A percentile compares a stretch with the other conserved stretches of the same genome.
These are phyloP conservation scores for Hirtodrosophila histrioides DNA, from an alignment of 2,888 invertebrate species.

Conservation along the genomic window DNA sequence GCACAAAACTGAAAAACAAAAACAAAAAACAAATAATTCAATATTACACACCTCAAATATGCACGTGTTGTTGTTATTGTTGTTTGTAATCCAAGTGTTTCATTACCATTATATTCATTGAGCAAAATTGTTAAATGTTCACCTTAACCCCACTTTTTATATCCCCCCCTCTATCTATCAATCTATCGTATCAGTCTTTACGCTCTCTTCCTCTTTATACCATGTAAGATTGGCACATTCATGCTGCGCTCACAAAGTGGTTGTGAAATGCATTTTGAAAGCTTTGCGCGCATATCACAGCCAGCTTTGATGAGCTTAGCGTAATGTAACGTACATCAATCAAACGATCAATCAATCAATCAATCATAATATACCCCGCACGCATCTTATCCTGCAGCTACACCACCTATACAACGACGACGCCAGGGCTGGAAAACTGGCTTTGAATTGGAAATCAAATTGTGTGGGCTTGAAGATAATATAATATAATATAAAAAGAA, in stretches of 20 bases:
- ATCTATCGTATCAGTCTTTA: constrained; percentile 9
- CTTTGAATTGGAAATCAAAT: constrained; percentile 1
- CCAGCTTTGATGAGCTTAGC: constrained; percentile 97
- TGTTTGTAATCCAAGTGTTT: constrained; percentile 22
- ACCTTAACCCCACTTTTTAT: neutral
- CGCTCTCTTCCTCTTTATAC: constrained; percentile 12
- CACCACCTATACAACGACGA: constrained; percentile 3
- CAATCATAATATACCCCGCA: constrained; percentile 41
- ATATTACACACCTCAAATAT: constrained; percentile 1
- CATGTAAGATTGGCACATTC: constrained; percentile 62
- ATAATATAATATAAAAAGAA: too few species aligned
- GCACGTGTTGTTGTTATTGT: constrained; percentile 11
- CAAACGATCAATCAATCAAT: constrained; percentile 30
- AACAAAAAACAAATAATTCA: constrained; percentile 3
- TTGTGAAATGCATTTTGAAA: constrained; percentile 88
- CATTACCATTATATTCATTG: constrained; percentile 39
- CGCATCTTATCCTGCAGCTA: constrained; percentile 9
- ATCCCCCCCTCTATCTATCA: constrained; percentile 12
- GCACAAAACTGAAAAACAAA: constrained; percentile 19
- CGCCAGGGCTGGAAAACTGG: neutral
- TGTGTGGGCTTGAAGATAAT: too few species aligned
- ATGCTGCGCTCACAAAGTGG: constrained; percentile 90
- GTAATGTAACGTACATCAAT: constrained; percentile 75
- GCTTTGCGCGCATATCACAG: constrained; percentile 93
- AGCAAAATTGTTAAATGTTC: constrained; percentile 34